These are phyloP conservation scores for Rhopalosiphum nymphaeae DNA, from an alignment of 2,888 invertebrate genomes.

Conservation along the genomic window DNA sequence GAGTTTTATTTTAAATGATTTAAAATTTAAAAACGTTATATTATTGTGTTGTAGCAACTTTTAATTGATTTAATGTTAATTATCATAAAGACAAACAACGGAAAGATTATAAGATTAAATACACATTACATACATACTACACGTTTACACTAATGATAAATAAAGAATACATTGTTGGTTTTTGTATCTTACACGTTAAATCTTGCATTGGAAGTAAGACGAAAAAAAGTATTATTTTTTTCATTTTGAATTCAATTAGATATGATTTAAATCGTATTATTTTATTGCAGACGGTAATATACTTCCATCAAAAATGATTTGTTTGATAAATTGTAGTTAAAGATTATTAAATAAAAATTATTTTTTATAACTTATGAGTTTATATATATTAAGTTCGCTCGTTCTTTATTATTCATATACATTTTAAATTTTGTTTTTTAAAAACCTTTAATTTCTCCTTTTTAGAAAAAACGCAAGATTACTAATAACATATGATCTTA, in stretches of 20 bases:
- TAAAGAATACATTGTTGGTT: not conserved
- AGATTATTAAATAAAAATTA: not conserved
- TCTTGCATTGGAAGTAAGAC: not conserved
- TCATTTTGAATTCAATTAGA: too few species aligned
- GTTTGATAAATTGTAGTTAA: not conserved
- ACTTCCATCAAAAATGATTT: not conserved
- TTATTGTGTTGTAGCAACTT: not conserved
- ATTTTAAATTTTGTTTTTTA: not conserved
- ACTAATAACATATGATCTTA: too few species aligned
- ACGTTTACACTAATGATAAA: not conserved
- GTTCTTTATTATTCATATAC: not conserved
- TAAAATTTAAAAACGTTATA: not conserved
- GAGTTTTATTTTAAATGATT: not conserved
- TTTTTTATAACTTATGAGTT: not conserved
- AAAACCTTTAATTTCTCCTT: not conserved
- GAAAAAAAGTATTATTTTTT: too few species aligned
- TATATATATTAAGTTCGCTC: not conserved
- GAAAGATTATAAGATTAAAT: conserved; percentile 17
- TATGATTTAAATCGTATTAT: not conserved
- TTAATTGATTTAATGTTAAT: conserved; percentile 10
- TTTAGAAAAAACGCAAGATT: too few species aligned
- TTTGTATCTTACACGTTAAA: not conserved
- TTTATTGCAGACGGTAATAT: not conserved
- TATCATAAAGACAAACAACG: conserved; percentile 3
- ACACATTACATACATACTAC: not conserved